Percentiles rank a stretch among this genome's conserved stretches.
These are phyloP conservation scores for Agraylea sexmaculata DNA, from an alignment of 1,140 invertebrate genomes.

Conservation along the genomic window DNA sequence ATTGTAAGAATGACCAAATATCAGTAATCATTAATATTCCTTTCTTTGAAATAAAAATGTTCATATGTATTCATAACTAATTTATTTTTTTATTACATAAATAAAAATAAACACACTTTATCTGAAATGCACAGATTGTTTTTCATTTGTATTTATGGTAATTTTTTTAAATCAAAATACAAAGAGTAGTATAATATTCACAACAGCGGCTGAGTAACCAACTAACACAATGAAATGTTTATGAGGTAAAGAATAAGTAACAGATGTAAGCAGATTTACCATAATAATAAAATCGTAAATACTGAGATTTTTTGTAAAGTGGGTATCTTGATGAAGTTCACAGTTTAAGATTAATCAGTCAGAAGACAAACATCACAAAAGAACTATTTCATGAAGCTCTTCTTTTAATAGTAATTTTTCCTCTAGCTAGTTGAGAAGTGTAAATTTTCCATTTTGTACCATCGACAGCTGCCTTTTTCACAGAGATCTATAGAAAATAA, in stretches of 20 bases:
- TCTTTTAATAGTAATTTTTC: conserved; percentile 78
- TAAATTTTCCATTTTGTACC: conserved; percentile 68
- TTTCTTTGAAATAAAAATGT: not conserved
- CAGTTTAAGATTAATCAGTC: no score
- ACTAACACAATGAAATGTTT: no score
- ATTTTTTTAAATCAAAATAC: no score
- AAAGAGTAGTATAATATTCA: no score
- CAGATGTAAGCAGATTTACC: no score
- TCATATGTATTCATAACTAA: not conserved
- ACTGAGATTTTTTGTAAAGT: no score
- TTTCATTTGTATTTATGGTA: no score
- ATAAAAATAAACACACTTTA: not conserved
- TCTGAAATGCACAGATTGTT: not conserved
- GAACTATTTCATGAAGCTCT: conserved; percentile 44
- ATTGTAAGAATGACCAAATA: not conserved
- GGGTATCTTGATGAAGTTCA: no score
- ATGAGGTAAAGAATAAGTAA: no score
- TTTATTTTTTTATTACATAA: not conserved
- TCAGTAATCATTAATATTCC: not conserved
- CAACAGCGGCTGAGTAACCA: no score
- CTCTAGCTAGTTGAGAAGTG: conserved; percentile 69
- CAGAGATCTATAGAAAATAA: conserved; percentile 62
- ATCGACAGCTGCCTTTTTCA: conserved; percentile 73
- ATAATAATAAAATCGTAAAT: no score
- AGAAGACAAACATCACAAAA: not conserved